Evolutionary conservation across 2,113 vertebrate species (phyloP).

Genomic region (Lamprotornis superbus): DNA sequence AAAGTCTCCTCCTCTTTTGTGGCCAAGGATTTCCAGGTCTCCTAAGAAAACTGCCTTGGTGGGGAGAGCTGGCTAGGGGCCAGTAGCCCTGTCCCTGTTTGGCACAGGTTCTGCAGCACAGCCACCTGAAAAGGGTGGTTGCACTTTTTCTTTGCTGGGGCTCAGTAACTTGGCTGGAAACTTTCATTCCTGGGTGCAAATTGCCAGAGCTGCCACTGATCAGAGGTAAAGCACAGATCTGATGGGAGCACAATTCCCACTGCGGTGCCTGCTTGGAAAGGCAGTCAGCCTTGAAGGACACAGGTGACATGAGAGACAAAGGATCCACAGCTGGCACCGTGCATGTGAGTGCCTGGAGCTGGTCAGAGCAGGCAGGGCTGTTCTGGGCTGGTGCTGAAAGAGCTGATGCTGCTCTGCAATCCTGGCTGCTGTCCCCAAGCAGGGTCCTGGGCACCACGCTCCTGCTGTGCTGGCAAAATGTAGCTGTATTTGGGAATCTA

Average conservation of each 20-base stretch:
- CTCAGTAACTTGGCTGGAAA: not conserved
- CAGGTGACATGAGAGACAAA: not conserved
- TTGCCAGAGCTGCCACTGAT: not conserved
- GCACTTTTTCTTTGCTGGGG: not conserved
- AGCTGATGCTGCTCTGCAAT: not conserved
- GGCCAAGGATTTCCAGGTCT: not conserved
- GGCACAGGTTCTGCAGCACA: not conserved
- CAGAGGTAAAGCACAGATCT: not conserved
- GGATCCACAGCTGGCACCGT: accelerated
- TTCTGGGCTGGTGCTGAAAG: not conserved
- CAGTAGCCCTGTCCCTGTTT: not conserved
- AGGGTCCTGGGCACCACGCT: accelerated
- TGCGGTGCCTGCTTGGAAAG: accelerated
- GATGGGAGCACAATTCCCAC: accelerated
- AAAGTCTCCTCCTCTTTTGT: not conserved
- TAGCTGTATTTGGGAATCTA: not conserved
- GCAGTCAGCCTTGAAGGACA: not conserved
- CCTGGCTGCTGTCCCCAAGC: not conserved
- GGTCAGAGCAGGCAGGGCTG: not conserved
- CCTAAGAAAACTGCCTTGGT: not conserved
- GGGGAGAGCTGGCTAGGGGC: accelerated
- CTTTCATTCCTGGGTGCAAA: not conserved
- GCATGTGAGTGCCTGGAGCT: not conserved
- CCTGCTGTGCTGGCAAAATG: not conserved
- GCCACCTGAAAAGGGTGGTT: not conserved